Conservation (phyloP, 2,113 vertebrate species). For the Dasypus novemcinctus region DNA sequence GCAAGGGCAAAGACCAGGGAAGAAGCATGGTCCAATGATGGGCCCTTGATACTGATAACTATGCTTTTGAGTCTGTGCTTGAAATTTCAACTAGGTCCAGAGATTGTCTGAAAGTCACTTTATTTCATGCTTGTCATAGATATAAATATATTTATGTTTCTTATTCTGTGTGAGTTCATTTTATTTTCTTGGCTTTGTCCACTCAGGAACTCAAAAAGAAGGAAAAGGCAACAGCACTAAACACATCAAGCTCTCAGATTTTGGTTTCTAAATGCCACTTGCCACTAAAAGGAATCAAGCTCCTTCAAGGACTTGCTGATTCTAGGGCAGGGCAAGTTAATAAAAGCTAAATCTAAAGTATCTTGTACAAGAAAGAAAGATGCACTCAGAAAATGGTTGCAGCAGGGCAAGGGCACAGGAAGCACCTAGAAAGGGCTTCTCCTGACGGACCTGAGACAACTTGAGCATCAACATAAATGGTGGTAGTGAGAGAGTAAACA, state of each 20-base stretch:
- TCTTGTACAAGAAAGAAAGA: neutral
- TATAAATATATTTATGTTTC: neutral
- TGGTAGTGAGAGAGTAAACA: neutral
- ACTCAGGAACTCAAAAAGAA: neutral
- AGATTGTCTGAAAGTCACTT: neutral
- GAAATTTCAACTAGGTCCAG: neutral
- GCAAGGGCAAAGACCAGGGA: too few relatives aligned
- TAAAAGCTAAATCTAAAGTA: neutral
- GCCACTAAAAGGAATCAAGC: neutral
- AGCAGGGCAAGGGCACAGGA: neutral
- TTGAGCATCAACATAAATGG: neutral
- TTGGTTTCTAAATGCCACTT: too few relatives aligned
- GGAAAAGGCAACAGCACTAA: neutral
- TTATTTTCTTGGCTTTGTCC: neutral
- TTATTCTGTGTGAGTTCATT: neutral
- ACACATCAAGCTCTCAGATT: neutral
- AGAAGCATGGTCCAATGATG: too few relatives aligned
- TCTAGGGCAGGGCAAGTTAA: neutral
- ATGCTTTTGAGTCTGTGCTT: too few relatives aligned
- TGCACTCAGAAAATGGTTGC: neutral
- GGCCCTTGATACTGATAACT: too few relatives aligned
- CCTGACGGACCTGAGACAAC: neutral
- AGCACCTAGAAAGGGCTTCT: neutral
- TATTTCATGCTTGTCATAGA: neutral
- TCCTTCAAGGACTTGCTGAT: neutral